Base-by-base conservation (phyloP, 2,888 invertebrate genomes). In the Sinelater perroti region DNA sequence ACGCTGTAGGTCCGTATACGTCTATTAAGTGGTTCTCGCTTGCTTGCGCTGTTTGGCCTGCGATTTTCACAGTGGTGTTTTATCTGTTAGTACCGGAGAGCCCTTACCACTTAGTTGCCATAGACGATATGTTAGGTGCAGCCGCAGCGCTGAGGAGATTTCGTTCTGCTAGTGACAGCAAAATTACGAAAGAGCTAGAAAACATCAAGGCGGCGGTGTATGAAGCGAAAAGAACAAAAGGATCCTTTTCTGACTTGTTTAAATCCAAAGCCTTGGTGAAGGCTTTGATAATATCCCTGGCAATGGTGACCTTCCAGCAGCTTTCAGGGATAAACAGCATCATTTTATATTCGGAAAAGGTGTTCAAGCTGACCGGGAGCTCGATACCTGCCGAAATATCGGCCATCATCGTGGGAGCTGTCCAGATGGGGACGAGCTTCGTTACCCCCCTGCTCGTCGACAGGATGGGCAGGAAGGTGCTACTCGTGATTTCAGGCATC, bases 11-110 rank as follows among this genome's bases (percentile, higher is more conserved):
- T 0, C 93, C 88, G 0, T 89, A 79, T 78, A 83, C 88, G 0
- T 79, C 84, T 0, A 92, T 92, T 79, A 77, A 80, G 30, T 80
- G 80, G 1, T 80, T 89, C 14, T 86, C 87, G 53, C 85, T 87
- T 68, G 78, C 87, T 2, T 89, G 89, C 46, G 78, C 87, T 0
- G 76, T 83, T 0, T 74, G 89, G 42, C 88, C 90, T 0, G 76
- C 85, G 0, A 67, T 83, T 0, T 88, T 91, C 68, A 77, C 85
- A 10, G 71, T 83, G 0, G 70, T 81, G 1, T 88, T 91, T 76
- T 84, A 86, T 71, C 36, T 77, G 21, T 86, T 87, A 64, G 87
- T 93, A 82, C 94, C 93, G 0, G 95, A 95, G 71, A 88, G 91
- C 3, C 95, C 95, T 0, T 86, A 88, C 58, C 90, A 84, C 67